phyloP scores from a whole-genome alignment of 2,888 invertebrate genomes.

The Xestia c-nigrum region DNA sequence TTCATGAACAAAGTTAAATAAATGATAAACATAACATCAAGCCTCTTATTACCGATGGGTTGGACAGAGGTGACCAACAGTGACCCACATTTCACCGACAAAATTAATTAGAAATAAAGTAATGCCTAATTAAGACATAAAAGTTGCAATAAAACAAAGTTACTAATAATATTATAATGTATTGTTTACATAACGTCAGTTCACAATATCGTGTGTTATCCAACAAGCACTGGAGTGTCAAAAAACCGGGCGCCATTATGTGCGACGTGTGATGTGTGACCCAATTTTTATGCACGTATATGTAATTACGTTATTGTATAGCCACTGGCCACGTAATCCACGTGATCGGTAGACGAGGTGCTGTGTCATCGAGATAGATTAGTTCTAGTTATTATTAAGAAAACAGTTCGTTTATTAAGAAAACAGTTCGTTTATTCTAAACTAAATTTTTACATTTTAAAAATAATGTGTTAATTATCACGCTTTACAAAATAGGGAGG shows the following conservation, averaged over 20 bases:
- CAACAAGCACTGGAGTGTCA: slow-evolving; percentile 47
- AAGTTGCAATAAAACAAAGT: slow-evolving; percentile 5
- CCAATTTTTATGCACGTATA: slow-evolving; percentile 79
- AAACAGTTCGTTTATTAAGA: not conserved
- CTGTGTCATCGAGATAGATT: slow-evolving; percentile 2
- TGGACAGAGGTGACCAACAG: not conserved
- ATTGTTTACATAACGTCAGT: slow-evolving; percentile 44
- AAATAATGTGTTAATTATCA: too few species aligned
- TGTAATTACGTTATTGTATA: slow-evolving; percentile 73
- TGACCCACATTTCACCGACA: not conserved
- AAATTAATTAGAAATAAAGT: not conserved
- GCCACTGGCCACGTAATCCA: slow-evolving; percentile 75
- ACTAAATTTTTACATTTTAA: too few species aligned
- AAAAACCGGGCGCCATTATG: slow-evolving; percentile 70
- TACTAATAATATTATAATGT: not conserved
- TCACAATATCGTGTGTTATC: slow-evolving; percentile 44
- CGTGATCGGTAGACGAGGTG: slow-evolving; percentile 59
- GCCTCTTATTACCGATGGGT: not conserved
- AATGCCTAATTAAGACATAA: not conserved
- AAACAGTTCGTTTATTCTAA: too few species aligned
- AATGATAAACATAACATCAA: too few species aligned
- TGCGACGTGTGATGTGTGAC: slow-evolving; percentile 69
- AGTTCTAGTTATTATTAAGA: not conserved
- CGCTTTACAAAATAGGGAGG: too few species aligned
- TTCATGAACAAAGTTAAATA: too few species aligned